Evolutionary conservation across 2,888 invertebrate genomes (phyloP), one percentile per base, ranked within the genome.

Genomic region (Cosmia pyralina): DNA sequence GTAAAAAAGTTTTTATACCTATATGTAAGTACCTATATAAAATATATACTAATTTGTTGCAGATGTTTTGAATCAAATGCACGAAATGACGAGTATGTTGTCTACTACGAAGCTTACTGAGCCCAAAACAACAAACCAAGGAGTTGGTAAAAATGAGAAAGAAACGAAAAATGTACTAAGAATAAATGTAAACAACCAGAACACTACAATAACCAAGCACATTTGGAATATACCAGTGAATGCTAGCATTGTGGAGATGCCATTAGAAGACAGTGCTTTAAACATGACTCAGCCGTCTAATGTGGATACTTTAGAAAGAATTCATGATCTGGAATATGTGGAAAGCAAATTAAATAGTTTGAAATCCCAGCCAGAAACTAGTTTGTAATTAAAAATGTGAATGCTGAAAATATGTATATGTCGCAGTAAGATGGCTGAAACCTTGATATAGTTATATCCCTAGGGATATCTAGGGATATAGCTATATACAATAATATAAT

Each of bases 51-150:
- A 13, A 28, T 34, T 75, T 69, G 22, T 86, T 79, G 76, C 93
- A 96, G 96, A 94, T 87, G 93, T 95, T 64, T 85, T 96, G 13
- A 94, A 94, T 72, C 92, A 96, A 87, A 92, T 96, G 77, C 93
- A 92, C 71, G 92, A 95, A 65, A 89, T 95, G 76, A 94, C 95
- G 0, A 90, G 79, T 19, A 87, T 89, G 17, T 76, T 93, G 17
- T 88, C 89, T 0, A 88, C 80, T 22, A 87, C 86, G 19, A 88
- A 77, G 46, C 66, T 65, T n/a, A 80, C 74, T 17, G 74, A 80
- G 46, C 72, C 82, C 2, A 80, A 87, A 65, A 68, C 77, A 52
- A 85, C 82, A 4, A 75, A 76, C 28, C 69, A 65, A 19, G 69
- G 58, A 28, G 57, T 69, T 48, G 46, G 11, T 38, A 72, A 68